Evolutionary conservation across 2,113 vertebrate genomes (phyloP).

Genomic region (Picathartes gymnocephalus): DNA sequence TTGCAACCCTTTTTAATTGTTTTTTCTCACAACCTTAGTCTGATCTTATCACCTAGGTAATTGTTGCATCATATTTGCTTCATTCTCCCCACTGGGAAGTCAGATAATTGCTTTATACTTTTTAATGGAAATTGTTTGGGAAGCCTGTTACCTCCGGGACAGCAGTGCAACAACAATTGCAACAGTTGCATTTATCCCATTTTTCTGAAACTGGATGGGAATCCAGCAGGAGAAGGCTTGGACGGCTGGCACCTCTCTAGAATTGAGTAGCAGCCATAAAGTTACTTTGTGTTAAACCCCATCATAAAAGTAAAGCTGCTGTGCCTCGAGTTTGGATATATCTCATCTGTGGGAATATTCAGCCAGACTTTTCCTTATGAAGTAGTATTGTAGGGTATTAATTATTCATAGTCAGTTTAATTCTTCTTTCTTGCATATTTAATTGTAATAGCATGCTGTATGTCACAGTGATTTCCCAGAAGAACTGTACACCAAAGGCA

Average conservation of each 20-base stretch:
- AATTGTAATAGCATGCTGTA: constrained; percentile 58
- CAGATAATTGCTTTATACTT: constrained; percentile 22
- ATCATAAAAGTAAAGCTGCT: not conserved
- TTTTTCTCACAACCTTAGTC: constrained; percentile 36
- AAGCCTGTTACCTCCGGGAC: not conserved
- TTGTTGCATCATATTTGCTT: constrained; percentile 42
- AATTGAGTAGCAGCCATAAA: not conserved
- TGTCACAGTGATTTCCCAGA: constrained; percentile 62
- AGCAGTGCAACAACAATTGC: not conserved
- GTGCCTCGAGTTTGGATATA: not conserved
- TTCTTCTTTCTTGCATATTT: constrained; percentile 65
- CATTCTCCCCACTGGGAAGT: constrained; percentile 6
- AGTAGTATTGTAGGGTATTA: constrained; percentile 40
- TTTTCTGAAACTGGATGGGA: not conserved
- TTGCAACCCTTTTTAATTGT: constrained; percentile 40
- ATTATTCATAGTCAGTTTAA: constrained; percentile 67
- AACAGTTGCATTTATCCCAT: not conserved
- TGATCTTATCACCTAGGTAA: constrained; percentile 24
- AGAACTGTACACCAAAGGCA: constrained; percentile 52
- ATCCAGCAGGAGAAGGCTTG: not conserved
- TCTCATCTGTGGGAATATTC: constrained; percentile 17
- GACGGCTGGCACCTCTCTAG: not conserved
- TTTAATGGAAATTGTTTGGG: not conserved
- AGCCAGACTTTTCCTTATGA: constrained; percentile 43
- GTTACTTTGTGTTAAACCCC: not conserved